These are phyloP conservation scores for Himalopsyche anomala DNA, from an alignment of 2,888 invertebrate genomes.

Conservation along the genomic window DNA sequence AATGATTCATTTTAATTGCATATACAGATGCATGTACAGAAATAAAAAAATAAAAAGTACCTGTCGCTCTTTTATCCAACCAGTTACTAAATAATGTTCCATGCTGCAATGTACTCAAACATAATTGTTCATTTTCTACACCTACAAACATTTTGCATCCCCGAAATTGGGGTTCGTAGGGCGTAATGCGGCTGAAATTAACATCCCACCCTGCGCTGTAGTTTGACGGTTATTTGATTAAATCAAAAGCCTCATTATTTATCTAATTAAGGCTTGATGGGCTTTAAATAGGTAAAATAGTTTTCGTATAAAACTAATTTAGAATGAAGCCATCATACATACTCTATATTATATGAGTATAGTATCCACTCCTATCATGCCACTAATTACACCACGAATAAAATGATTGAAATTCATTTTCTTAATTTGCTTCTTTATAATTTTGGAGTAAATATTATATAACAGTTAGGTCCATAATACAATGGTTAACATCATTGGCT, in stretches of 20 bases:
- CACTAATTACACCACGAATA: no score
- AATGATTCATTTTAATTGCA: no score
- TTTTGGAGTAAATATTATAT: no score
- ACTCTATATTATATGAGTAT: no score
- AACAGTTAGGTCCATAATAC: no score
- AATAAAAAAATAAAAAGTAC: no score
- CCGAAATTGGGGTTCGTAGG: not conserved
- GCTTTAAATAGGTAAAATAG: constrained; percentile 1
- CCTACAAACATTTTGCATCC: constrained; percentile 22
- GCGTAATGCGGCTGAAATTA: not conserved
- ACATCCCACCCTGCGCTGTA: not conserved
- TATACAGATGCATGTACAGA: no score
- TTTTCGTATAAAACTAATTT: not conserved
- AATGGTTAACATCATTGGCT: no score
- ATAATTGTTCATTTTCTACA: constrained; percentile 31
- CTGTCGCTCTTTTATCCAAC: not conserved
- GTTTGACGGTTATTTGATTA: not conserved
- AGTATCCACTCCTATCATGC: no score
- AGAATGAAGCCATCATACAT: no score
- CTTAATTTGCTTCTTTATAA: no score
- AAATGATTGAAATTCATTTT: no score
- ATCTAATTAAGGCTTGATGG: not conserved
- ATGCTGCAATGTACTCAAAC: not conserved
- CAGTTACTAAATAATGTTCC: not conserved
- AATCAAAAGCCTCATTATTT: constrained; percentile 16